Conservation (phyloP, 2,797 vertebrate genomes). For the Poecilia wingei region DNA sequence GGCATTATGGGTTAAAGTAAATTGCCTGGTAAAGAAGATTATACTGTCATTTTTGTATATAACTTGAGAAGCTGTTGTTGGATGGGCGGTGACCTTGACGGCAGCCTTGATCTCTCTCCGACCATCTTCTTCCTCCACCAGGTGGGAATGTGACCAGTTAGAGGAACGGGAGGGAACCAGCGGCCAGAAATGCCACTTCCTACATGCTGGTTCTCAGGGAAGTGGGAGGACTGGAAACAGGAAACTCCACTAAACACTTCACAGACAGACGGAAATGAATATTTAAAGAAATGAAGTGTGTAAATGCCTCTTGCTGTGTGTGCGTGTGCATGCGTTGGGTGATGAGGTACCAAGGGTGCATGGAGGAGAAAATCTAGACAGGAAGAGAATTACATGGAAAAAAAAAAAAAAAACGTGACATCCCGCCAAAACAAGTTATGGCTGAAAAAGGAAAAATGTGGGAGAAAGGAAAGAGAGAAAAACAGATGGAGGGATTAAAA, state of each 20-base stretch:
- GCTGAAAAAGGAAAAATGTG: conserved; percentile 51
- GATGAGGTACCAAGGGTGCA: conserved; percentile 53
- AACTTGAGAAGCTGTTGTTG: conserved; percentile 58
- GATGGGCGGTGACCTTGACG: conserved; percentile 56
- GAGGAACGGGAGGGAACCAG: conserved; percentile 43
- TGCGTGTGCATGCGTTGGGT: conserved; percentile 16
- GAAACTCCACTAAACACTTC: conserved; percentile 76
- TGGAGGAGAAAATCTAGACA: conserved; percentile 36
- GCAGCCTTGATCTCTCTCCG: conserved; percentile 33
- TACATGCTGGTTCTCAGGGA: conserved; percentile 78
- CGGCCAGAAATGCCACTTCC: conserved; percentile 75
- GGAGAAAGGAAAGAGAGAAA: conserved; percentile 62
- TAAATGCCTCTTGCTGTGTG: conserved; percentile 27
- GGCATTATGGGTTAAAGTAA: conserved; percentile 57
- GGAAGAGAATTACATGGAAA: conserved; percentile 51
- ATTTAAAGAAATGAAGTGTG: conserved; percentile 76
- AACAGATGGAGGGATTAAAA: conserved; percentile 77
- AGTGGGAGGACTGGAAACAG: conserved; percentile 74
- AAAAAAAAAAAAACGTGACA: conserved; percentile 32
- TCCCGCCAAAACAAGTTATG: conserved; percentile 63
- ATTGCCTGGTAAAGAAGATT: conserved; percentile 49
- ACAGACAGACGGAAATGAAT: conserved; percentile 77
- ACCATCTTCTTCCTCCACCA: conserved; percentile 32
- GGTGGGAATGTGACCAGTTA: conserved; percentile 52
- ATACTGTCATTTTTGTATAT: conserved; percentile 24